Base-by-base conservation (phyloP, 2,797 vertebrate genomes). In the Aphelocoma californica region DNA sequence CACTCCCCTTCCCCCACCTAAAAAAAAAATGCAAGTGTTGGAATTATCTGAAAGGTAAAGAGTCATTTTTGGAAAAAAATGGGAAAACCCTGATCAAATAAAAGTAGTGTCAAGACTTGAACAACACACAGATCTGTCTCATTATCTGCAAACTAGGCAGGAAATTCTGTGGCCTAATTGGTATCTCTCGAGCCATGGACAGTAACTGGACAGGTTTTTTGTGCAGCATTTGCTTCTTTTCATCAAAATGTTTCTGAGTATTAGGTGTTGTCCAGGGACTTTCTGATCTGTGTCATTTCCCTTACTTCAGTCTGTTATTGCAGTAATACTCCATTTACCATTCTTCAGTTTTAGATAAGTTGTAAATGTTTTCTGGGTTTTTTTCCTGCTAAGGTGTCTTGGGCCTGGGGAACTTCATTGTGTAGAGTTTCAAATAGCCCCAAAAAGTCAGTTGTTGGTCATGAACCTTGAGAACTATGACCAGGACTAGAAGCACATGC, bases 1-100 rank as follows among this genome's bases (percentile, higher is more conserved):
- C 14, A 1, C 25, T 9, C 4, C 8, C 10, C n/a, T 6, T 15
- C 24, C 5, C 7, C 7, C 3, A 8, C 13, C 23, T 2, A 28
- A 60, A 50, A 48, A 50, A 29, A 12, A 28, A 40, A 12, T 7
- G 4, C 38, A 67, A 60, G 20, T 38, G 34, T 60, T 69, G 45
- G 18, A 42, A 57, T 53, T 75, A 62, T 56, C 25, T 51, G 48
- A 88, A 79, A 92, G 16, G 10, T 90, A 31, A 74, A 54, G 25
- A 83, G 12, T 66, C 2, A 17, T 86, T 80, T 87, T 57, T 32
- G 34, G 54, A 34, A 73, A 89, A 92, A 92, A 66, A 32, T 21
- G 18, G 20, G 24, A 85, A 86, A 66, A 18, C 2, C 6, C 20
- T 45, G 47, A 64, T 47, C 36, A 81, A 92, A 61, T 50, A 80